A percentile compares a stretch with the other conserved stretches of the same genome.
These are phyloP conservation scores for Dendroctonus ponderosae DNA, from an alignment of 1,140 invertebrate species.

Conservation along the genomic window DNA sequence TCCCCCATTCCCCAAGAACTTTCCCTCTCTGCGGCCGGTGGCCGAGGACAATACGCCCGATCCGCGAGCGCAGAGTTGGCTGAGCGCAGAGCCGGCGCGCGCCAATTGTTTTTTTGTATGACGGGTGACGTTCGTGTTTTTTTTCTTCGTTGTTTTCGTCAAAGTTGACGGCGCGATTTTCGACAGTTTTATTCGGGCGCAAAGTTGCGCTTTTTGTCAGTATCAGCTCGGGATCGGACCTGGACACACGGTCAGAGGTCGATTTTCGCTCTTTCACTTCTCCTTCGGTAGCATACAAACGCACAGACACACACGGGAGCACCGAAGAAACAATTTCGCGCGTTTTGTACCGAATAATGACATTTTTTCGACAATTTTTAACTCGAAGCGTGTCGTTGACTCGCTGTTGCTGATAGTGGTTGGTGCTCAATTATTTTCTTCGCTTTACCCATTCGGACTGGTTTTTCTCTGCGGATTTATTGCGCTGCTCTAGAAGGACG, in stretches of 20 bases:
- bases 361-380: neutral
- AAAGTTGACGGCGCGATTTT: too few relatives aligned
- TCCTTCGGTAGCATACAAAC: neutral
- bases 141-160: slow-evolving; percentile 15
- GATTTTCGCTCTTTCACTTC: neutral
- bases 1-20: slow-evolving; percentile 11
- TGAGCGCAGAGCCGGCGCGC: slow-evolving; percentile 17
- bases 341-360: neutral
- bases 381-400: neutral
- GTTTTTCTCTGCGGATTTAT: neutral
- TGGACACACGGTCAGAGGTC: slow-evolving; percentile 17
- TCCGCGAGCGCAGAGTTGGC: slow-evolving; percentile 14
- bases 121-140: slow-evolving; percentile 3
- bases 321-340: too few relatives aligned
- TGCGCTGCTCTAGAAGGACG: too few relatives aligned
- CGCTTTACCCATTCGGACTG: neutral
- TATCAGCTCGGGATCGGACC: slow-evolving; percentile 13
- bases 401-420: slow-evolving; percentile 1
- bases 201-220: slow-evolving; percentile 6
- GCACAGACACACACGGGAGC: too few relatives aligned
- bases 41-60: slow-evolving; percentile 13
- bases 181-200: too few relatives aligned
- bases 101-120: slow-evolving; percentile 20
- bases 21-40: slow-evolving; percentile 20
- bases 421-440: neutral